These are phyloP conservation scores for Centruroides sculpturatus DNA, from an alignment of 1,140 invertebrate genomes.

Conservation along the genomic window DNA sequence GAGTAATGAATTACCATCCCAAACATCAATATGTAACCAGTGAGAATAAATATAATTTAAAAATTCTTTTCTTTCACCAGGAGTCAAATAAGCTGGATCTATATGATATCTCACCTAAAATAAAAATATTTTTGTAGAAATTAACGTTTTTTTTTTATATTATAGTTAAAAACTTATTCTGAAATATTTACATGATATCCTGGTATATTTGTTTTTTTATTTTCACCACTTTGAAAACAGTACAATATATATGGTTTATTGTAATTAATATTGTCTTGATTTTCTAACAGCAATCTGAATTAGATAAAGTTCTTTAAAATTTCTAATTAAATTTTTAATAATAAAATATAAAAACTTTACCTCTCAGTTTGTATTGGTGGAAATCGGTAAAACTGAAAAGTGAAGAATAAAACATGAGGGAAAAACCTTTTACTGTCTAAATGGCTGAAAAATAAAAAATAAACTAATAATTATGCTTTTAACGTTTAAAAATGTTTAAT, in stretches of 20 bases:
- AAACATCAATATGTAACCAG: constrained; percentile 32
- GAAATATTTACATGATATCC: too few species aligned
- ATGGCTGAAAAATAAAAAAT: too few species aligned
- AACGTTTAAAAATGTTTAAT: too few species aligned
- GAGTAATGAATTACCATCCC: constrained; percentile 33
- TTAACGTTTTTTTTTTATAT: too few species aligned
- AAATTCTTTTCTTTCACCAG: constrained; percentile 29
- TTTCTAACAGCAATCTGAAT: too few species aligned
- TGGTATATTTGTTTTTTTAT: too few species aligned
- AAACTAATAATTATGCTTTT: too few species aligned
- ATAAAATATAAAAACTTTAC: constrained; percentile 15
- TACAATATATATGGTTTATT: too few species aligned
- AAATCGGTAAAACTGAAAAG: constrained; percentile 35
- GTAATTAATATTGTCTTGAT: too few species aligned
- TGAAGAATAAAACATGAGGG: constrained; percentile 25
- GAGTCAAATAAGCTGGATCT: constrained; percentile 30
- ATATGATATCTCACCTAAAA: constrained; percentile 30
- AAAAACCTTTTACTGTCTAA: not conserved
- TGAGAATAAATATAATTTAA: constrained; percentile 28
- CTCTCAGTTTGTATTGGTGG: constrained; percentile 31
- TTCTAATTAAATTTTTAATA: not conserved
- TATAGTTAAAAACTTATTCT: too few species aligned
- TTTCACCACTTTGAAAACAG: too few species aligned
- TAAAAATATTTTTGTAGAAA: not conserved
- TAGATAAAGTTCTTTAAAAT: too few species aligned